Evolutionary conservation across 2,888 invertebrate species (phyloP), one percentile per base, ranked within the genome.

Genomic region (Galeruca laticollis): DNA sequence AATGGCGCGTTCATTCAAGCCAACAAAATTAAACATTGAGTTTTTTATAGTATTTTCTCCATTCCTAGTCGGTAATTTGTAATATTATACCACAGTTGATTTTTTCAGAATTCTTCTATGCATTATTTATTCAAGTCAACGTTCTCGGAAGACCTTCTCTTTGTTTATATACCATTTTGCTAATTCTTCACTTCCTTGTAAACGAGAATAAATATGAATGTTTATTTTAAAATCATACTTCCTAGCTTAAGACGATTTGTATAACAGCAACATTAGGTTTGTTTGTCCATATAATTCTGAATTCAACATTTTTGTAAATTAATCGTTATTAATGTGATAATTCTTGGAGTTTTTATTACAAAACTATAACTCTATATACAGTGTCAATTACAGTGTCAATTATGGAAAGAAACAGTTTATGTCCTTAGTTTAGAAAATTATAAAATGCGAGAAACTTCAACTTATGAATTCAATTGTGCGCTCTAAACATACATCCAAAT

Each of bases 91-190:
- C 9, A 47, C 4, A 15, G 11, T 5, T 11, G 5, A 11, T 40
- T 40, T 40, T 40, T 40, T 8, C 49, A n/a, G 49, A 49, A 18
- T 49, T n/a, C 1, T 51, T 51, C 9, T 15, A 26, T 26, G 52
- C 26, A 15, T 26, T 26, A 5, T 26, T 52, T 26, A 52, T 52
- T 13, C 21, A 52, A 26, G 52, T 52, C 31, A 52, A 52, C 15
- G 52, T 52, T 52, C 52, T 26, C 31, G 52, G 52, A 52, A 52
- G 26, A n/a, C 52, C 26, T 52, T 52, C 4, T 31, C n/a, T 52
- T 52, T 52, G 52, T 52, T 52, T 52, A 52, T 20, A 10, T 20
- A 20, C 13, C 13, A 52, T 52, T 52, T 52, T n/a, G 31, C 52
- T 13, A 52, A 52, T 52, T 21, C 31, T 26, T 9, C 21, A 31